Evolutionary conservation across 2,113 vertebrate genomes (phyloP).

Genomic region (Tympanuchus pallidicinctus): DNA sequence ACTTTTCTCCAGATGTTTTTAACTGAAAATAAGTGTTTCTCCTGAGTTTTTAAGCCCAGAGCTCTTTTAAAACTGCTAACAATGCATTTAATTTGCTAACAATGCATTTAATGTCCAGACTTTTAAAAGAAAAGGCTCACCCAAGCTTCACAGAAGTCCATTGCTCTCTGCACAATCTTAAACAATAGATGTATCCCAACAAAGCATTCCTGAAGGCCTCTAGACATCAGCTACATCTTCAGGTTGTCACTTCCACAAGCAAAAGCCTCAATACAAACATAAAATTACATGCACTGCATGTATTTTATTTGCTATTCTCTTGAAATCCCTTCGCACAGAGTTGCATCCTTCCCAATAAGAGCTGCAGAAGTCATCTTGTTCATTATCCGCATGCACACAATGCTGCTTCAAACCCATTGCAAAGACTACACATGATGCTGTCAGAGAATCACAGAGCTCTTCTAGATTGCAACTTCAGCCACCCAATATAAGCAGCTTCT

Average conservation of each 20-base stretch:
- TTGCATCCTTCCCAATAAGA: slow-evolving; percentile 2
- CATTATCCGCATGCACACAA: neutral
- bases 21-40: neutral
- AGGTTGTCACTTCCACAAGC: neutral
- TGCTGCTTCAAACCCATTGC: fast-evolving
- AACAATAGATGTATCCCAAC: neutral
- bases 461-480: neutral
- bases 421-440: neutral
- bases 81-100: neutral
- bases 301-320: neutral
- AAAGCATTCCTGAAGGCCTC: neutral
- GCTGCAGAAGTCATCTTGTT: neutral
- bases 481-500: neutral
- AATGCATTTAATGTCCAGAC: neutral
- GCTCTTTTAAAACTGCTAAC: neutral
- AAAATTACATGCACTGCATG: neutral
- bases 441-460: neutral
- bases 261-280: neutral
- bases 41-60: neutral
- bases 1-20: slow-evolving; percentile 19
- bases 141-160: neutral
- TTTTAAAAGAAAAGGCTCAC: neutral
- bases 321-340: neutral
- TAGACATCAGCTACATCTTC: neutral
- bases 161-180: neutral